These are phyloP conservation scores for Pharmacophagus antenor DNA, from an alignment of 2,888 invertebrate species.

Conservation along the genomic window DNA sequence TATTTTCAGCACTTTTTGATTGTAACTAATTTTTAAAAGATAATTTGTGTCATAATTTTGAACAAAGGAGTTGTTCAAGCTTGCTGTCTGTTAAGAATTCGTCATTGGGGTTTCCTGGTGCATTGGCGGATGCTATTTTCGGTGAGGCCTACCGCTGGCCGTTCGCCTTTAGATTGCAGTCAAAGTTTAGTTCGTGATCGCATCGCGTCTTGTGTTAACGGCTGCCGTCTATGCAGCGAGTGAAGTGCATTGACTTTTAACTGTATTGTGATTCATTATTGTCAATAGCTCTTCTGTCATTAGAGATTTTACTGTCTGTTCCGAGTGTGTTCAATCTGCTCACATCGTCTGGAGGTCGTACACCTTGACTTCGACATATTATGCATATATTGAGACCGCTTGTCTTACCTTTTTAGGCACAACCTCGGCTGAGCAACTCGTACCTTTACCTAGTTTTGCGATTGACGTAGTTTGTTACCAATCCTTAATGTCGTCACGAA, in stretches of 20 bases:
- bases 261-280: conserved; percentile 75
- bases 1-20: background rate
- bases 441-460: conserved; percentile 70
- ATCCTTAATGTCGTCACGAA: conserved; percentile 82
- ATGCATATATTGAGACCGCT: conserved; percentile 63
- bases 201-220: conserved; percentile 55
- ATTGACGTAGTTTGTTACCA: conserved; percentile 53
- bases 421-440: conserved; percentile 67
- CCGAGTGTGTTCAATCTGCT: conserved; percentile 62
- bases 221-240: conserved; percentile 53
- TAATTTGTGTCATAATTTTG: conserved; percentile 27
- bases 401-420: conserved; percentile 71
- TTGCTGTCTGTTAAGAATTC: conserved; percentile 54
- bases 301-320: conserved; percentile 61
- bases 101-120: conserved; percentile 69
- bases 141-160: conserved; percentile 59
- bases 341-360: conserved; percentile 56
- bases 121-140: conserved; percentile 78
- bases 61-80: conserved; percentile 54
- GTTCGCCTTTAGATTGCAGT: conserved; percentile 68
- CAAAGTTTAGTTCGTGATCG: conserved; percentile 60
- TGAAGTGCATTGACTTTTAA: conserved; percentile 79
- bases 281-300: conserved; percentile 53
- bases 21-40: background rate
- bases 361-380: conserved; percentile 69